Evolutionary conservation across 2,113 vertebrate genomes (phyloP).

Genomic region (Nerophis ophidion): DNA sequence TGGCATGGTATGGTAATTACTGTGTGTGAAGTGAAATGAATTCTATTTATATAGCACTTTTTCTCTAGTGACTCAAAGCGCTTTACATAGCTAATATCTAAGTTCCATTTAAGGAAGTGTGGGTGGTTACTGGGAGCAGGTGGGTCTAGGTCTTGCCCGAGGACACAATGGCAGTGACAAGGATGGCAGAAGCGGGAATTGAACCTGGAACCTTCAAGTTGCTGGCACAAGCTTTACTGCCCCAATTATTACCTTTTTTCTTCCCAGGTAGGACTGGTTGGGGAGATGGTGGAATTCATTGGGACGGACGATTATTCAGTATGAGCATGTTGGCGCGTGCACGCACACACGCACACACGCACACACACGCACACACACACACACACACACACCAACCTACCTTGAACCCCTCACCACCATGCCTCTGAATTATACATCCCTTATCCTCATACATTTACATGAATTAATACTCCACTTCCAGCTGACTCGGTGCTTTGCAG

Average conservation of each 20-base stretch:
- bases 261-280: conserved; percentile 25
- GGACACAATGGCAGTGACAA: too few species aligned
- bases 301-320: conserved; percentile 60
- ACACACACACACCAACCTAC: conserved; percentile 40
- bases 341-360: conserved; percentile 43
- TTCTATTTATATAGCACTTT: too few species aligned
- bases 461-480: conserved; percentile 64
- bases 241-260: background rate
- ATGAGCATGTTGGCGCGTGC: conserved; percentile 45
- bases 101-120: too few species aligned
- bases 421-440: conserved; percentile 66
- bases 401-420: conserved; percentile 10
- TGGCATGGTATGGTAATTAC: too few species aligned
- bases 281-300: conserved; percentile 38
- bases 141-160: too few species aligned
- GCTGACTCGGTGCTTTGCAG: conserved; percentile 64
- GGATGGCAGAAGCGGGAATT: too few species aligned
- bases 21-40: too few species aligned
- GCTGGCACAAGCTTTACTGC: too few species aligned
- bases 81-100: too few species aligned
- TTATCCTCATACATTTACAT: conserved; percentile 69
- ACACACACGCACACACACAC: conserved; percentile 41
- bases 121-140: too few species aligned
- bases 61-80: too few species aligned
- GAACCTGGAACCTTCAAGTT: too few species aligned